A percentile compares a stretch with the other conserved stretches of the same genome.
These are phyloP conservation scores for Catharus bicknelli DNA, from an alignment of 2,113 vertebrate species.

Conservation along the genomic window DNA sequence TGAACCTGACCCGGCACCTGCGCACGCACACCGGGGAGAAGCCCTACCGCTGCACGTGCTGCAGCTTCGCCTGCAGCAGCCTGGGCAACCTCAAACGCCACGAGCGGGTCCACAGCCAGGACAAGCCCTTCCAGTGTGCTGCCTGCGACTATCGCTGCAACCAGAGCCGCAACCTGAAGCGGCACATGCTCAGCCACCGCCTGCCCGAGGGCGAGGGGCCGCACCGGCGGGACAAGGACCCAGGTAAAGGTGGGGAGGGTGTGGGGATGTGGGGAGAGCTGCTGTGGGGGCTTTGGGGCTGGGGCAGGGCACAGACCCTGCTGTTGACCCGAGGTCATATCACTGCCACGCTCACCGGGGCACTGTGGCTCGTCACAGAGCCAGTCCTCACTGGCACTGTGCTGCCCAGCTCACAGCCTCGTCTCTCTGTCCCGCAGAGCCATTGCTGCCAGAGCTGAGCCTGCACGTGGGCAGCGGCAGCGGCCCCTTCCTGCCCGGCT, in stretches of 20 bases:
- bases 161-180: conserved; percentile 73
- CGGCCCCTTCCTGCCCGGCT: conserved; percentile 76
- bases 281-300: neutral
- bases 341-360: accelerated
- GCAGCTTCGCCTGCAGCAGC: conserved; percentile 94
- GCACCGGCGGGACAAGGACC: conserved; percentile 1
- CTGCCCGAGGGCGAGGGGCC: conserved; percentile 58
- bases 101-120: conserved; percentile 87
- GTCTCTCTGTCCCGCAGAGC: conserved; percentile 51
- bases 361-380: accelerated
- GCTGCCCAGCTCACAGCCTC: neutral
- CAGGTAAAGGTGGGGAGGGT: neutral
- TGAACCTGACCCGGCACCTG: conserved; percentile 95
- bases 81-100: conserved; percentile 96
- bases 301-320: neutral
- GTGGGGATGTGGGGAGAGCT: neutral
- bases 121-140: conserved; percentile 72
- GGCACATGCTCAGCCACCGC: conserved; percentile 68
- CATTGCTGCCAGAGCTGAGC: conserved; percentile 65
- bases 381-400: accelerated
- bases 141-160: conserved; percentile 72
- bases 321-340: accelerated
- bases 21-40: conserved; percentile 97
- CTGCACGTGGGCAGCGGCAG: conserved; percentile 59
- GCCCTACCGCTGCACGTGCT: conserved; percentile 92